Percentiles rank a stretch among this genome's conserved stretches.
These are phyloP conservation scores for Geopemphigus sp. DNA, from an alignment of 1,140 invertebrate species.

Conservation along the genomic window DNA sequence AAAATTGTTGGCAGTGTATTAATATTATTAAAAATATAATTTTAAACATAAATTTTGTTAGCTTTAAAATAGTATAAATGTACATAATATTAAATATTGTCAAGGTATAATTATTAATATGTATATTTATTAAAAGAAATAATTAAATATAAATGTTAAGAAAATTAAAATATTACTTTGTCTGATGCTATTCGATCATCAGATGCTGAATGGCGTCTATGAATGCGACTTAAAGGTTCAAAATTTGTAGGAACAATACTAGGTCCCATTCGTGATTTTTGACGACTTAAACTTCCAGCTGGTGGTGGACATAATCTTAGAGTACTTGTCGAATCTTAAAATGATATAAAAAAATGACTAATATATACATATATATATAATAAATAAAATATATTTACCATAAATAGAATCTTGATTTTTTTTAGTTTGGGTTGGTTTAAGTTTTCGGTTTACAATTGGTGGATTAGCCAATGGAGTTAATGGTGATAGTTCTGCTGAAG, in stretches of 20 bases:
- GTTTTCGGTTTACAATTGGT: constrained; percentile 61
- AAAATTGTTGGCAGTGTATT: no score
- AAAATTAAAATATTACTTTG: constrained; percentile 28
- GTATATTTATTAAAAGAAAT: no score
- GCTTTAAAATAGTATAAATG: no score
- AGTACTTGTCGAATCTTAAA: constrained; percentile 36
- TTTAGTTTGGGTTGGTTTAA: constrained; percentile 56
- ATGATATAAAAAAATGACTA: not conserved
- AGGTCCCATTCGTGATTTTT: constrained; percentile 54
- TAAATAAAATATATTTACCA: constrained; percentile 39
- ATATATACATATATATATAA: not conserved
- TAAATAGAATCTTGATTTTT: constrained; percentile 30
- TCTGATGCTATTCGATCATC: constrained; percentile 47
- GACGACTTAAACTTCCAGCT: constrained; percentile 51
- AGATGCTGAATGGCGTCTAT: constrained; percentile 49
- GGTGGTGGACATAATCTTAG: constrained; percentile 53
- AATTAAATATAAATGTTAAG: not conserved
- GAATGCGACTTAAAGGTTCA: constrained; percentile 33
- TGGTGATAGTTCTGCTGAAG: constrained; percentile 55
- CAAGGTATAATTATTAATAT: no score
- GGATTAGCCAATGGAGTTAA: constrained; percentile 55
- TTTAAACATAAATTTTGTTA: not conserved
- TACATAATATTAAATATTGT: no score
- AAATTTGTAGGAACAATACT: constrained; percentile 54
- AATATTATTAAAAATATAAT: no score